These are phyloP conservation scores for Phrynocephalus guinanensis DNA, from an alignment of 2,797 vertebrate genomes.

Conservation along the genomic window DNA sequence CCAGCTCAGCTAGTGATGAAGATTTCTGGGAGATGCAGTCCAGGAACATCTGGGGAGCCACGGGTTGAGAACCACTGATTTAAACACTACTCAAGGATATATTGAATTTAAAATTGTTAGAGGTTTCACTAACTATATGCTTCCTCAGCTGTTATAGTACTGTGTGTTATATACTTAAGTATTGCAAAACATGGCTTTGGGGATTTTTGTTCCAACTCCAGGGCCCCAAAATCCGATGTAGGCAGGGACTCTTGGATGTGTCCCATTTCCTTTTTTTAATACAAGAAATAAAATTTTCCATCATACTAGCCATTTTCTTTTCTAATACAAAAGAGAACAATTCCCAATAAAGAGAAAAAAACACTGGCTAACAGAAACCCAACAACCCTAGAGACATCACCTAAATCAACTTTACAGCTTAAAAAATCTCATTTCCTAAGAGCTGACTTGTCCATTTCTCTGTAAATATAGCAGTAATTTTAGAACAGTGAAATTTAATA, in stretches of 20 bases:
- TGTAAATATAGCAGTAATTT: neutral
- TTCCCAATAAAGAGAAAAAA: neutral
- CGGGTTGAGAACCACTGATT: too few relatives aligned
- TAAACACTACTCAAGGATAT: neutral
- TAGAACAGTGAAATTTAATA: conserved; percentile 12
- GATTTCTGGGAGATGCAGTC: too few relatives aligned
- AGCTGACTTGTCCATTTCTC: neutral
- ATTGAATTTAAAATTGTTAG: neutral
- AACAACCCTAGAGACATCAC: neutral
- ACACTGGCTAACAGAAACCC: neutral
- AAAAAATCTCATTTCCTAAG: neutral
- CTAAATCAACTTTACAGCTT: neutral
- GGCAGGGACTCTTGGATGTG: neutral
- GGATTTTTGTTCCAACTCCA: neutral
- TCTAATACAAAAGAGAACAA: neutral
- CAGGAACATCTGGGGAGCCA: too few relatives aligned
- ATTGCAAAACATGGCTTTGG: neutral
- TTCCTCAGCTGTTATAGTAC: neutral
- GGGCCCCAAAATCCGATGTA: neutral
- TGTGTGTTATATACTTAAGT: too few relatives aligned
- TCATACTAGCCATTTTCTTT: neutral
- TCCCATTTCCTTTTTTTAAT: conserved; percentile 1
- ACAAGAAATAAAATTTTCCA: neutral
- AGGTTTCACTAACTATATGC: neutral
- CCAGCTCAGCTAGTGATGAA: too few relatives aligned